These are phyloP conservation scores for Paraplagusia blochii DNA, from an alignment of 2,113 vertebrate species.

Conservation along the genomic window DNA sequence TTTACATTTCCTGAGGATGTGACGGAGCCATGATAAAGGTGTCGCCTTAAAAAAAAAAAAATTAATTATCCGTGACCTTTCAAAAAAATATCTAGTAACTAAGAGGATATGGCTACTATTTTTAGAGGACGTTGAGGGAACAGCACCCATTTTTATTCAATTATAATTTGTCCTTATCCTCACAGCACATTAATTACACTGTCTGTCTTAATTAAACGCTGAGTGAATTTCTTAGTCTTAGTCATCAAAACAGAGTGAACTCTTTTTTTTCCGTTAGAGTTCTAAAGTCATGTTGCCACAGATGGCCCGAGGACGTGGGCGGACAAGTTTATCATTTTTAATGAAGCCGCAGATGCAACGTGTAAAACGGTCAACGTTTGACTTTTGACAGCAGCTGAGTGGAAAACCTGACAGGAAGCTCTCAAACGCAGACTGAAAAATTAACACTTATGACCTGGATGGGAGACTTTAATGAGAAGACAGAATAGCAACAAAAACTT, in stretches of 20 bases:
- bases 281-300: neutral
- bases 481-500: no score
- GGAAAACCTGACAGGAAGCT: neutral
- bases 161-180: no score
- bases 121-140: neutral
- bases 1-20: neutral
- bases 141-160: no score
- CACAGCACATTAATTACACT: no score
- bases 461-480: neutral
- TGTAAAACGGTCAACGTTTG: neutral
- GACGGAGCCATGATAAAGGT: slow-evolving; percentile 6
- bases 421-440: neutral
- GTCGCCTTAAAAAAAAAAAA: neutral
- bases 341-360: neutral
- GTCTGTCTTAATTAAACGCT: no score
- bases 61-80: slow-evolving; percentile 23
- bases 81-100: neutral
- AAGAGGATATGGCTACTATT: neutral
- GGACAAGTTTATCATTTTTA: neutral
- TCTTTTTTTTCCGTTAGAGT: no score
- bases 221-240: no score
- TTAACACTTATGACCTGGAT: neutral
- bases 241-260: no score
- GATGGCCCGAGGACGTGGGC: neutral
- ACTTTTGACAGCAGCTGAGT: neutral